phyloP scores from a whole-genome alignment of 2,888 invertebrate species.

The Leucania comma region DNA sequence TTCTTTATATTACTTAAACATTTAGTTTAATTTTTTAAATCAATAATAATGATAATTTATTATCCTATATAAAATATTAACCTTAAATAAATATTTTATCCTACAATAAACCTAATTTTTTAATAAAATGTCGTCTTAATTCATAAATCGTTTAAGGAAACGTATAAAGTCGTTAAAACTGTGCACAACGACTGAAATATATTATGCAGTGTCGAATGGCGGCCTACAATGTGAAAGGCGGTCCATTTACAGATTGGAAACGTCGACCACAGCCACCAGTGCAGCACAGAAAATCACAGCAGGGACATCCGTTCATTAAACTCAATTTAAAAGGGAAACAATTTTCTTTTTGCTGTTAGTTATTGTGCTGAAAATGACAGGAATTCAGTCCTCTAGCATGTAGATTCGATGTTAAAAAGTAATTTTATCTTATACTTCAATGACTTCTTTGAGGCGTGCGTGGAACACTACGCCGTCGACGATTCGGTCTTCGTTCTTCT shows the following conservation, averaged over 20 bases:
- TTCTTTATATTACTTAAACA: too few relatives aligned
- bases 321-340: background rate
- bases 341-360: background rate
- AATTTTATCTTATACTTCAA: too few relatives aligned
- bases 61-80: too few relatives aligned
- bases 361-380: background rate
- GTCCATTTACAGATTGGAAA: slow-evolving; percentile 58
- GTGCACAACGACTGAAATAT: slow-evolving; percentile 15
- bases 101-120: too few relatives aligned
- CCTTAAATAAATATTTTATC: too few relatives aligned
- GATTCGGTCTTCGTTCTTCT: too few relatives aligned
- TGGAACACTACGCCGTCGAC: too few relatives aligned
- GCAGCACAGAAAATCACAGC: slow-evolving; percentile 12
- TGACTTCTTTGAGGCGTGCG: too few relatives aligned
- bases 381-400: background rate
- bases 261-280: slow-evolving; percentile 25
- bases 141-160: background rate
- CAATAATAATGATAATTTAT: too few relatives aligned
- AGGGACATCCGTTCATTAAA: slow-evolving; percentile 4
- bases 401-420: too few relatives aligned
- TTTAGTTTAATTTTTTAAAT: too few relatives aligned
- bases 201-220: slow-evolving; percentile 29
- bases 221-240: slow-evolving; percentile 19
- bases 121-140: too few relatives aligned
- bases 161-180: background rate